Evolutionary conservation across 2,888 invertebrate genomes (phyloP).

Genomic region (Acrobasis repandana): DNA sequence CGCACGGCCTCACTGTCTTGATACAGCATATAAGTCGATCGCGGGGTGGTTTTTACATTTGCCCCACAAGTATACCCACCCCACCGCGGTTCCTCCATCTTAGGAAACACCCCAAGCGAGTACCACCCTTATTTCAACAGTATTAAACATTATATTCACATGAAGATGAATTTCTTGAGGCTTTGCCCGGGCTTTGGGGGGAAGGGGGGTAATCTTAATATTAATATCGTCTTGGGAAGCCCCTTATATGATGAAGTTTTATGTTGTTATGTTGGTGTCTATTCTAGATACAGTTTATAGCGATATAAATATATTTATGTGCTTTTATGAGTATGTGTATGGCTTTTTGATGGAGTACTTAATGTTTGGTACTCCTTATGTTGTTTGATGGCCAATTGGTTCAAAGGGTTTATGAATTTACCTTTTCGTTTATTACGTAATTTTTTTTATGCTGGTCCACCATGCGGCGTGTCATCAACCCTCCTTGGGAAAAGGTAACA

Average conservation of each 20-base stretch:
- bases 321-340: conserved; percentile 30
- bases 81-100: conserved; percentile 44
- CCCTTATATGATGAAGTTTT: conserved; percentile 59
- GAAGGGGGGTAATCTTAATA: conserved; percentile 59
- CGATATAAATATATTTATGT: conserved; percentile 31
- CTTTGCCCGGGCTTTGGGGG: conserved; percentile 43
- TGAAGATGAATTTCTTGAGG: conserved; percentile 20
- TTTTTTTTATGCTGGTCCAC: no score
- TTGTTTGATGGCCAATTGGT: background rate
- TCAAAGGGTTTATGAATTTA: background rate
- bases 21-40: conserved; percentile 82
- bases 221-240: conserved; percentile 62
- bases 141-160: conserved; percentile 18
- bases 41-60: conserved; percentile 81
- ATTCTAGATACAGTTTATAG: conserved; percentile 41
- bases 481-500: no score
- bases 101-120: conserved; percentile 34
- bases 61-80: conserved; percentile 72
- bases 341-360: conserved; percentile 18
- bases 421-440: no score
- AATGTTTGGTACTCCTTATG: conserved; percentile 2
- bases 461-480: no score
- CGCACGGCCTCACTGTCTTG: conserved; percentile 60
- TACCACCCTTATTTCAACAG: conserved; percentile 30
- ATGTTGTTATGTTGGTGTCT: conserved; percentile 42